A percentile compares a stretch with the other conserved stretches of the same genome.
phyloP scores from a whole-genome alignment of 2,888 invertebrate genomes.

The Callinectes sapidus region DNA sequence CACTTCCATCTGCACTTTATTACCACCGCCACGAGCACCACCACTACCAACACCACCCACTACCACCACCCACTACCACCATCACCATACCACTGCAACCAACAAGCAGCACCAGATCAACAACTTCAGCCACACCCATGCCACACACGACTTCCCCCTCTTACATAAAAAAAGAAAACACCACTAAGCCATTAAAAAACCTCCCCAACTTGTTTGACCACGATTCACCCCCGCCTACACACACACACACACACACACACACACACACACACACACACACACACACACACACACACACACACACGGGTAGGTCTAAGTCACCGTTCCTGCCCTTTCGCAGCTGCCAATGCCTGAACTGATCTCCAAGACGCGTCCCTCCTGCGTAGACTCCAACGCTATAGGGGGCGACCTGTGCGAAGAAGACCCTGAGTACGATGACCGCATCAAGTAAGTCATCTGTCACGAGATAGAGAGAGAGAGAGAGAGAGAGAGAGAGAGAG shows the following conservation, averaged over 20 bases:
- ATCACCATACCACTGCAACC: not conserved
- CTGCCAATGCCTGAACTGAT: not conserved
- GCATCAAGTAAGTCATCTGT: not conserved
- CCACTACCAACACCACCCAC: not conserved
- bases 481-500: not conserved
- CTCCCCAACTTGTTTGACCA: not conserved
- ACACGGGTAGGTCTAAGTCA: not conserved
- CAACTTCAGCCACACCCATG: not conserved
- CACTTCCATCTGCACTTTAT: not conserved
- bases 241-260: conserved; percentile 13
- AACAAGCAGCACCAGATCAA: not conserved
- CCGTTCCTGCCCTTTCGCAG: not conserved
- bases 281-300: conserved; percentile 11
- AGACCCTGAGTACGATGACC: not conserved
- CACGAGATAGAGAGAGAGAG: not conserved
- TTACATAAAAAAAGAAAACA: too few relatives aligned
- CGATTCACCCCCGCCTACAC: not conserved
- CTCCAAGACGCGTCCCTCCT: not conserved
- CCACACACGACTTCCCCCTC: too few relatives aligned
- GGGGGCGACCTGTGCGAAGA: not conserved
- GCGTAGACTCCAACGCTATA: not conserved
- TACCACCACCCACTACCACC: not conserved
- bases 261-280: conserved; percentile 23
- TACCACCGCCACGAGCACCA: not conserved
- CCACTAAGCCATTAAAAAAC: not conserved